These are phyloP conservation scores for Onychorhynchus coronatus DNA, from an alignment of 2,113 vertebrate genomes.

Conservation along the genomic window DNA sequence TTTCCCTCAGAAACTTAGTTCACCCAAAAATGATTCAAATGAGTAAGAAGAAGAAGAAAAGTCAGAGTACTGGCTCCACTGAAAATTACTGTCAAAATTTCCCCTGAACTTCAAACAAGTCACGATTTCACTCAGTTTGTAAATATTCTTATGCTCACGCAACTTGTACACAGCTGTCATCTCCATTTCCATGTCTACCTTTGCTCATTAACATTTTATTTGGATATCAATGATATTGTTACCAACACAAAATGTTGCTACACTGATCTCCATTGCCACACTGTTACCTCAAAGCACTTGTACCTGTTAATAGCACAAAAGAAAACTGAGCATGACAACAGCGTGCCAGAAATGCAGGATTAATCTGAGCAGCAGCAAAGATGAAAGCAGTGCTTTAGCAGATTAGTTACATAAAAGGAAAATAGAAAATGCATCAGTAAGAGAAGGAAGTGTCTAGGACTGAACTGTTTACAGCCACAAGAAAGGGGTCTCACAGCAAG, in stretches of 20 bases:
- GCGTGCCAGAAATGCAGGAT: not conserved
- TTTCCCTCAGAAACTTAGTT: not conserved
- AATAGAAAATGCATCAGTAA: not conserved
- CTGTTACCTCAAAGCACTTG: not conserved
- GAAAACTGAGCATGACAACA: not conserved
- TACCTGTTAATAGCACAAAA: not conserved
- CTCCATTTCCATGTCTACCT: not conserved
- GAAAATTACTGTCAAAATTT: not conserved
- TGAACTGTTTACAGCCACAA: not conserved
- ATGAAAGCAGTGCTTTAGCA: conserved; percentile 1
- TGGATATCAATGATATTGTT: not conserved
- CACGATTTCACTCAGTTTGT: not conserved
- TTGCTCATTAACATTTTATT: not conserved
- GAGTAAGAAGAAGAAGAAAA: not conserved
- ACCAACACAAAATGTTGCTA: not conserved
- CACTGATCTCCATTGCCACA: not conserved
- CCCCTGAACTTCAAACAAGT: not conserved
- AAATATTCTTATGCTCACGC: not conserved
- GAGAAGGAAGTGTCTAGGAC: not conserved
- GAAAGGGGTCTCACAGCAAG: not conserved
- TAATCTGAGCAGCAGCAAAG: not conserved
- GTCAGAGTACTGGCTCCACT: not conserved
- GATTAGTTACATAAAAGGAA: not conserved
- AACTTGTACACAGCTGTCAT: not conserved
- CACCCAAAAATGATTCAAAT: not conserved